Evolutionary conservation across 1,140 invertebrate genomes (phyloP).

Genomic region (Camponotus pennsylvanicus): DNA sequence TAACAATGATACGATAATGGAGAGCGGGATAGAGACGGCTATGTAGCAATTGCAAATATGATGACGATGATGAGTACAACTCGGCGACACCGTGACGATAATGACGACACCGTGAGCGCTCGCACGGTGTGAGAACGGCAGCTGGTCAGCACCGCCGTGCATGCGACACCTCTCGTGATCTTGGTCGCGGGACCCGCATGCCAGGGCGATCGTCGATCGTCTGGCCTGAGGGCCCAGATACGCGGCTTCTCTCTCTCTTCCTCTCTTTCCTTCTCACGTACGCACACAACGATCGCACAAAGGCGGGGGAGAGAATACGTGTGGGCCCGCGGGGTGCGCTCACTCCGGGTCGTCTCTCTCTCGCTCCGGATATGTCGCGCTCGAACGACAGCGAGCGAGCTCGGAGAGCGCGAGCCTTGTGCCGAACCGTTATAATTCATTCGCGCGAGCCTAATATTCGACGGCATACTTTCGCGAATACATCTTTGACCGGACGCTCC

Average conservation of each 20-base stretch:
- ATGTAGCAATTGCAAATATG: conserved; percentile 5
- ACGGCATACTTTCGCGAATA: conserved; percentile 48
- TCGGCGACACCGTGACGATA: conserved; percentile 33
- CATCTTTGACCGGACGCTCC: neutral
- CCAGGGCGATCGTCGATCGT: conserved; percentile 80
- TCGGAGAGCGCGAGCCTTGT: conserved; percentile 14
- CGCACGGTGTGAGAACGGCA: conserved; percentile 78
- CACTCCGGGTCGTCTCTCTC: conserved; percentile 44
- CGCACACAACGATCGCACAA: conserved; percentile 40
- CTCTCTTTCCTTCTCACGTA: conserved; percentile 6
- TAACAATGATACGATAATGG: neutral
- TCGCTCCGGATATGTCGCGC: conserved; percentile 68
- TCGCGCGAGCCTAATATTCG: conserved; percentile 57
- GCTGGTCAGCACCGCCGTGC: conserved; percentile 77
- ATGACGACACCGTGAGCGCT: conserved; percentile 70
- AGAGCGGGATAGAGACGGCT: neutral
- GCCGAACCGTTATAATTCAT: conserved; percentile 55
- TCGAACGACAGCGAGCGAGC: conserved; percentile 47
- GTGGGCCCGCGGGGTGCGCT: conserved; percentile 31
- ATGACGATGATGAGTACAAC: conserved; percentile 33
- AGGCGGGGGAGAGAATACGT: conserved; percentile 15
- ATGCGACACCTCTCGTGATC: conserved; percentile 77
- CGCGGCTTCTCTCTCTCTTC: conserved; percentile 44
- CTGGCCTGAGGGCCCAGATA: conserved; percentile 70
- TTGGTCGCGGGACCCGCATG: conserved; percentile 82